Evolutionary conservation across 1,140 invertebrate species (phyloP).

Genomic region (Cryptotermes secundus): DNA sequence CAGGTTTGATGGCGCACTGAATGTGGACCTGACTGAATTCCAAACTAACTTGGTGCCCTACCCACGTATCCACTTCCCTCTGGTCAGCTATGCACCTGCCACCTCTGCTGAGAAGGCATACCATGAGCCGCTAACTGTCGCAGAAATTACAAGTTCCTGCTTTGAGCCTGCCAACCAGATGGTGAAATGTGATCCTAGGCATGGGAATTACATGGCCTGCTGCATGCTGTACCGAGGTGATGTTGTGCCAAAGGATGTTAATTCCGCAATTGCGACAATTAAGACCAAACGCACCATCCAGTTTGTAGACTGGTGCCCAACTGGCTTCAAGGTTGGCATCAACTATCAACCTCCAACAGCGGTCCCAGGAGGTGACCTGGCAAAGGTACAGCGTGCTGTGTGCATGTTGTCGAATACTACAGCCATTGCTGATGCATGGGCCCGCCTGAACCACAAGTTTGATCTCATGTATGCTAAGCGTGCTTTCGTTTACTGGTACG

Average conservation of each 20-base stretch:
- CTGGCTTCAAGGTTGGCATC: conserved; percentile 78
- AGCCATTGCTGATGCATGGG: conserved; percentile 79
- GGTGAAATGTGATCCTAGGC: conserved; percentile 89
- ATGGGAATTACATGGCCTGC: conserved; percentile 90
- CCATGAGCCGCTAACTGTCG: conserved; percentile 78
- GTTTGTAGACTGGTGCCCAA: conserved; percentile 91
- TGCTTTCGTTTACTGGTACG: conserved; percentile 77
- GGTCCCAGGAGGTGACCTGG: conserved; percentile 79
- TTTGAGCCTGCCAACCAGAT: conserved; percentile 89
- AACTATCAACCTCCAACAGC: conserved; percentile 80
- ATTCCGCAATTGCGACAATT: conserved; percentile 80
- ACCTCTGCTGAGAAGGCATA: conserved; percentile 86
- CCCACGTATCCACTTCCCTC: conserved; percentile 79
- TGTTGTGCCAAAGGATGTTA: conserved; percentile 66
- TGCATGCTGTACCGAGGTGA: conserved; percentile 71
- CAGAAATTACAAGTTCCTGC: conserved; percentile 86
- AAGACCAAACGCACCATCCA: conserved; percentile 82
- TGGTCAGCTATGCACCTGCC: conserved; percentile 83
- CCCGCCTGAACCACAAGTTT: conserved; percentile 77
- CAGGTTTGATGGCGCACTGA: conserved; percentile 68
- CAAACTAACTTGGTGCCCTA: conserved; percentile 83
- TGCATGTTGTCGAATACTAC: conserved; percentile 83
- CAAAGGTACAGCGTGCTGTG: conserved; percentile 69
- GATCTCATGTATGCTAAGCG: conserved; percentile 81
- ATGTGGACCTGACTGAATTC: conserved; percentile 80